Conservation (phyloP, 2,797 vertebrate species). For the Chelidonichthys spinosus region DNA sequence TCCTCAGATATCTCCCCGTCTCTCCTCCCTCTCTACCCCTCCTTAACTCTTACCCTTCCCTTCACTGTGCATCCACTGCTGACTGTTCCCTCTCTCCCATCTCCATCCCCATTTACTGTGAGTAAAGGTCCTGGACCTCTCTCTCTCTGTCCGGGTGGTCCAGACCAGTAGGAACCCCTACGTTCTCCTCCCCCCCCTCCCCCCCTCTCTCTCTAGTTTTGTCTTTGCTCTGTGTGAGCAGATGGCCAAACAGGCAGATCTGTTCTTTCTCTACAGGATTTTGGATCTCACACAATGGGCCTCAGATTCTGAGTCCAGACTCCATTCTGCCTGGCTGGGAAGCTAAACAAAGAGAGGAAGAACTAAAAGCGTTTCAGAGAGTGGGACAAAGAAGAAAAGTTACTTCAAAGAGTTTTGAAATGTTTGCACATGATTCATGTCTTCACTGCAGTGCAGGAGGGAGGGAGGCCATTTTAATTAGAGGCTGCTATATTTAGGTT, state of each 20-base stretch:
- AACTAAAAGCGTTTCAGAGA: constrained; percentile 47
- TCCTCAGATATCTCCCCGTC: neutral
- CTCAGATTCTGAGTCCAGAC: constrained; percentile 60
- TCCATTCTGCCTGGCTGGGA: constrained; percentile 58
- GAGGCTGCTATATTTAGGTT: constrained; percentile 1
- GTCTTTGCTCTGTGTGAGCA: constrained; percentile 65
- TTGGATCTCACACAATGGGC: constrained; percentile 72
- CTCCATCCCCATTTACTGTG: constrained; percentile 10
- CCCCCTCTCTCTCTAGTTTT: constrained; percentile 36
- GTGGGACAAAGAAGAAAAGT: constrained; percentile 31
- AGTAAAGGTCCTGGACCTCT: neutral
- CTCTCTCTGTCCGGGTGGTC: constrained; percentile 43
- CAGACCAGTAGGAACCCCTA: constrained; percentile 27
- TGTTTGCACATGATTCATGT: constrained; percentile 38
- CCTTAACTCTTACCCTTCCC: constrained; percentile 15
- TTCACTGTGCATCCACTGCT: constrained; percentile 30
- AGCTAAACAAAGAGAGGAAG: constrained; percentile 70
- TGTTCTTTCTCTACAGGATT: constrained; percentile 67
- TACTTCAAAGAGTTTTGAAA: constrained; percentile 40
- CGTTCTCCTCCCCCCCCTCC: neutral
- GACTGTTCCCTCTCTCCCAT: neutral
- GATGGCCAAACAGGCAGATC: constrained; percentile 74
- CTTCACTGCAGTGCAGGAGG: constrained; percentile 7
- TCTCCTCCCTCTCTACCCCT: neutral
- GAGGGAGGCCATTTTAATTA: constrained; percentile 2